These are phyloP conservation scores for Oreochromis niloticus DNA, from an alignment of 2,113 vertebrate species.

Conservation along the genomic window DNA sequence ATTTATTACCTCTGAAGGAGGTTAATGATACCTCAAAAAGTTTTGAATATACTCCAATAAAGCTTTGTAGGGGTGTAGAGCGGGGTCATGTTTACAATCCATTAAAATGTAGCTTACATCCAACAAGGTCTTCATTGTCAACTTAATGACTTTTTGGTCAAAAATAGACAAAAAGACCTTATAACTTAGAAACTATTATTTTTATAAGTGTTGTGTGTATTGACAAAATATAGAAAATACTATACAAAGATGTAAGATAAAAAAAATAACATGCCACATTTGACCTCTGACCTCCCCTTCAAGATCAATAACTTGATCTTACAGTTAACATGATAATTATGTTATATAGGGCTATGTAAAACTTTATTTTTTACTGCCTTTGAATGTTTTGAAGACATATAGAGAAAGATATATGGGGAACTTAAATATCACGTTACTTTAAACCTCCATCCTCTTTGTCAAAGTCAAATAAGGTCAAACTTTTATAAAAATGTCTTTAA, in stretches of 20 bases:
- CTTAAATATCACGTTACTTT: neutral
- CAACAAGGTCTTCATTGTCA: neutral
- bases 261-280: neutral
- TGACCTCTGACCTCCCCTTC: neutral
- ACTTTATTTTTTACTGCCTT: neutral
- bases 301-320: neutral
- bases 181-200: neutral
- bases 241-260: neutral
- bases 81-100: neutral
- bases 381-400: neutral
- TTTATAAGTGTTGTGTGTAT: neutral
- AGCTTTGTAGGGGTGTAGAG: neutral
- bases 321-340: neutral
- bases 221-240: neutral
- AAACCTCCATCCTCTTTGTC: neutral
- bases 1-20: neutral
- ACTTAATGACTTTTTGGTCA: neutral
- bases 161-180: neutral
- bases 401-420: neutral
- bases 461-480: neutral
- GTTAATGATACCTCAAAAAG: neutral
- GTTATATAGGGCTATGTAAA: neutral
- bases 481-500: neutral
- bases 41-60: neutral
- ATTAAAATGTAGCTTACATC: neutral